Base-by-base conservation (phyloP, 2,797 vertebrate species). In the Novumbra hubbsi region DNA sequence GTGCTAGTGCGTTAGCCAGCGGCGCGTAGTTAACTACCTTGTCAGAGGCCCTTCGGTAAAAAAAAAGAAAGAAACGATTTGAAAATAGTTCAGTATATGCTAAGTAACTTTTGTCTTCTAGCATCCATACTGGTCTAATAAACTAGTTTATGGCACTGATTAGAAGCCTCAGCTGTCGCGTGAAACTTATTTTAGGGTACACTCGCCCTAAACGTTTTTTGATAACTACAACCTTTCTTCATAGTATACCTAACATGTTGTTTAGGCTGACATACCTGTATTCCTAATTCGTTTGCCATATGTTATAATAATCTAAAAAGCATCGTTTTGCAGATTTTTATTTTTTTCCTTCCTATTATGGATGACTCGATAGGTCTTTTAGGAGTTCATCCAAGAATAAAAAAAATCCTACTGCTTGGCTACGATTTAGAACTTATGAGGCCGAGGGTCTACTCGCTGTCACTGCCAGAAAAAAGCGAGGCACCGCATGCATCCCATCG, bases 21-120 rank as follows among this genome's bases (percentile, higher is more conserved):
- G 21, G 7, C 4, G 21, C 55, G 11, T 14, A 60, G 1, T 12
- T 60, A 60, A 21, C 21, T 12, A n/a, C n/a, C 55, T 12, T 21
- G 9, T 6, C 4, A 55, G 1, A 60, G 55, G 55, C 55, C 55
- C 21, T 9, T 57, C 24, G 24, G 3, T 60, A 3, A 24, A 60
- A 60, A 12, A 3, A 24, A 0, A 19, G 16, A 52, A 32, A 32
- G 5, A 8, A 8, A n/a, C 7, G 21, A 11, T 27, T 60, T 24
- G 55, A 24, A 60, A 24, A 60, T 60, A 80, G 79, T 84, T 77
- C 76, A 80, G 79, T 72, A 62, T 79, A 3, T 60, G 55, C 21
- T 24, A 3, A 14, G 9, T 21, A 24, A 60, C 55, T 24, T 60
- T 24, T 82, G 74, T 82, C 70, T 34, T 70, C 70, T 14, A 45